Base-by-base conservation (phyloP, 2,888 invertebrate species). In the Cantharis flavilabris region DNA sequence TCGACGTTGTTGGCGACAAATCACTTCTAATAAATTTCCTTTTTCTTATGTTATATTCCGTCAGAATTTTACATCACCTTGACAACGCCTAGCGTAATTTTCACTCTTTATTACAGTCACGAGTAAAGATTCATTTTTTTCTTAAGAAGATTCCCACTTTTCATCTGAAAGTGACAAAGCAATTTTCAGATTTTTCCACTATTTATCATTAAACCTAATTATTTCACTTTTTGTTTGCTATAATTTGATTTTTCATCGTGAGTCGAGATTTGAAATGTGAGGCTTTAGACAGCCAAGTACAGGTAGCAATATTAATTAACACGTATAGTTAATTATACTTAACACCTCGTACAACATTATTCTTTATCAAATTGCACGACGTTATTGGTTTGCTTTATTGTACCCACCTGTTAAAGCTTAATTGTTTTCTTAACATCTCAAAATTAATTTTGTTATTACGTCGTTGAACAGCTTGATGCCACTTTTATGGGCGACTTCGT, bases 41-140 rank as follows among this genome's bases (percentile, higher is more conserved):
- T 73, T 71, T 76, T 71, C 73, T 70, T 73, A 71, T 73, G 73
- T 73, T 73, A 76, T 76, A 73, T 70, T 69, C 62, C 63, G 63
- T 64, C 69, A 71, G 64, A 28, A 63, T 71, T 49, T 70, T 76
- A 72, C 62, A 72, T 72, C 72, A 76, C 76, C 76, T 76, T 72
- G 76, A 72, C 72, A 76, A 73, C 70, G 63, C 71, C 49, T 65
- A 62, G 70, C 72, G 76, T 72, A 76, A 76, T 76, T 76, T 72
- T 76, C 72, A 62, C 72, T 76, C 72, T 72, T 72, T 76, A 75
- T 75, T 75, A 75, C 70, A 70, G 75, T 75, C 75, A 75, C 75
- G 75, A 70, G 65, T 71, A 71, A 70, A 20, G 65, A 67, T 65
- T 26, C 64, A 65, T 70, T 70, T 75, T 65, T 75, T 71, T 65